phyloP scores from a whole-genome alignment of 2,888 invertebrate species.

The Acleris laterana region DNA sequence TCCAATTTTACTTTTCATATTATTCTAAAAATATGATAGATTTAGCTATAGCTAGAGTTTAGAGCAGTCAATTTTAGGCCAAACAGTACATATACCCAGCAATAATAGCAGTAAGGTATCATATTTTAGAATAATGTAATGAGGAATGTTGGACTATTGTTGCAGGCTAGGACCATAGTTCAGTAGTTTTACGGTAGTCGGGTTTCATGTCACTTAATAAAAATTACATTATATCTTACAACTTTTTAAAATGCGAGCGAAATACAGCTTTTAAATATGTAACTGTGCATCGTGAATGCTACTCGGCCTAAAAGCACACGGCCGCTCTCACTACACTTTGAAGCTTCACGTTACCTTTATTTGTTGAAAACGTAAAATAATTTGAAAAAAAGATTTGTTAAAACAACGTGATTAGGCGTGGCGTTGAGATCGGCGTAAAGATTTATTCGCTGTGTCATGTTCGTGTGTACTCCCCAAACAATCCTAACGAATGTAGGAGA shows the following conservation, averaged over 20 bases:
- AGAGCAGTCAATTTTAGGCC: no score
- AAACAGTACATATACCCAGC: no score
- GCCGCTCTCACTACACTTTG: constrained; percentile 16
- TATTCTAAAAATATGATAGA: no score
- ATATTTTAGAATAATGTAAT: no score
- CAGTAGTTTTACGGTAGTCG: no score
- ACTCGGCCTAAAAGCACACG: constrained; percentile 28
- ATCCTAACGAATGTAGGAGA: constrained; percentile 44
- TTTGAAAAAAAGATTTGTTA: constrained; percentile 38
- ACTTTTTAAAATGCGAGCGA: constrained; percentile 14
- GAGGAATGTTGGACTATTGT: no score
- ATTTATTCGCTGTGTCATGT: constrained; percentile 36
- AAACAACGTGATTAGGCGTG: constrained; percentile 21
- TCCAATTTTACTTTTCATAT: no score
- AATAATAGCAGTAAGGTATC: no score
- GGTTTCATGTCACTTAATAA: constrained; percentile 11
- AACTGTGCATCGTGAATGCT: constrained; percentile 26
- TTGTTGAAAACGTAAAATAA: constrained; percentile 23
- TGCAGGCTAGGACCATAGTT: no score
- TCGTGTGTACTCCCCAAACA: constrained; percentile 35
- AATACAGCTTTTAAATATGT: constrained; percentile 28
- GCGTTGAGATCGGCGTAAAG: constrained; percentile 20
- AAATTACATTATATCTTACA: background rate
- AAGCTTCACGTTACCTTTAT: background rate
- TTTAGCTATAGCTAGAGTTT: no score